phyloP scores from a whole-genome alignment of 2,797 vertebrate genomes.

The Remorina albescens region DNA sequence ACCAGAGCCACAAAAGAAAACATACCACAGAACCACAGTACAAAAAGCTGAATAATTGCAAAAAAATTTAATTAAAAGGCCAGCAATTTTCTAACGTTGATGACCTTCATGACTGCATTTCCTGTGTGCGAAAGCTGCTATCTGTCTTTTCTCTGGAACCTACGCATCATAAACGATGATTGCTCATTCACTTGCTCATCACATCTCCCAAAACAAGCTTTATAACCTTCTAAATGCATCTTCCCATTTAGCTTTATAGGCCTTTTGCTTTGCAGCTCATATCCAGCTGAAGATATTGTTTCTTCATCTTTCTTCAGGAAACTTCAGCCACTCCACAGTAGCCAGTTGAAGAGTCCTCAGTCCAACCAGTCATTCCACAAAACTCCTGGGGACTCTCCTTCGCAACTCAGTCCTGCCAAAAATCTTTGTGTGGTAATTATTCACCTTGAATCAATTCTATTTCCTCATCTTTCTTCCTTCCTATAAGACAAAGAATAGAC shows the following conservation, averaged over 20 bases:
- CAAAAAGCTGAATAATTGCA: conserved; percentile 6
- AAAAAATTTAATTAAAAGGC: too few relatives aligned
- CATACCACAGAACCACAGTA: conserved; percentile 10
- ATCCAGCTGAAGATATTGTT: conserved; percentile 64
- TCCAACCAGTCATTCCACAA: conserved; percentile 82
- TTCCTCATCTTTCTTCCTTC: conserved; percentile 16
- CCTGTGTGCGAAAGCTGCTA: conserved; percentile 29
- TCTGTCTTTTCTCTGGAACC: conserved; percentile 22
- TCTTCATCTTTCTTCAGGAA: conserved; percentile 81
- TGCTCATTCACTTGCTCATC: conserved; percentile 25
- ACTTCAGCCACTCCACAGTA: conserved; percentile 81
- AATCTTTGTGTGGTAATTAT: conserved; percentile 83
- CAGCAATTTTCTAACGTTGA: conserved; percentile 17
- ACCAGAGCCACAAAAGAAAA: conserved; percentile 53
- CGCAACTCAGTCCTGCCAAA: conserved; percentile 86
- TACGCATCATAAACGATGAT: conserved; percentile 30
- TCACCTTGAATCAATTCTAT: conserved; percentile 46
- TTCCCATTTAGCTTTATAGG: conserved; percentile 58
- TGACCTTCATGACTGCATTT: conserved; percentile 20
- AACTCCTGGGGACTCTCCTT: conserved; percentile 83
- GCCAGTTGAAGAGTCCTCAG: conserved; percentile 81
- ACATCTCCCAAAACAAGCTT: conserved; percentile 38
- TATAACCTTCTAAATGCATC: conserved; percentile 34
- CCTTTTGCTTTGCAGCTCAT: conserved; percentile 43
- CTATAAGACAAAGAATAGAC: conserved; percentile 22